Evolutionary conservation across 2,797 vertebrate genomes (phyloP).

Genomic region (Oreonectes daqikongensis): DNA sequence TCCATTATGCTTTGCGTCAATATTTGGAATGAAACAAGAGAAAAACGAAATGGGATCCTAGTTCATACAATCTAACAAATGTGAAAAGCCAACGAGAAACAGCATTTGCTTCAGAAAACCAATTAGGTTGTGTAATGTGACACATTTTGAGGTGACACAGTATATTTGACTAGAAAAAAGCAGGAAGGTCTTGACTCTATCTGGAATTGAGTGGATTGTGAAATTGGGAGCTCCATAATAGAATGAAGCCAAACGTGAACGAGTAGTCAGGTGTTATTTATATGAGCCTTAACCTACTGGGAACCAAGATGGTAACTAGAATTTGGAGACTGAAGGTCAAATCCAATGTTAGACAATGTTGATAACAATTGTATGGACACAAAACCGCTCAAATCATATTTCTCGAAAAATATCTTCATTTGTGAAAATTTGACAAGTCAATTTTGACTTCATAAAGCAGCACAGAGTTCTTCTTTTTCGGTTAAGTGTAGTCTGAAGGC

Average conservation of each 20-base stretch:
- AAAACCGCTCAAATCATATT: too few species aligned
- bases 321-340: not conserved
- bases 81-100: not conserved
- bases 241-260: not conserved
- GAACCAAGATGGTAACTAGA: not conserved
- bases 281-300: conserved; percentile 1
- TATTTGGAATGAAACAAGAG: conserved; percentile 25
- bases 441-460: not conserved
- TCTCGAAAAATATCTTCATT: too few species aligned
- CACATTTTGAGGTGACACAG: not conserved
- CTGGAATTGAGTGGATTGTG: not conserved
- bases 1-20: conserved; percentile 11
- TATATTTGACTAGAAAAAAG: not conserved
- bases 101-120: not conserved
- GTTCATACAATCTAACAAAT: not conserved
- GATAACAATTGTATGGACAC: too few species aligned
- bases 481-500: conserved; percentile 20
- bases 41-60: conserved; percentile 6
- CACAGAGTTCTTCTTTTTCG: not conserved
- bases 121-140: not conserved
- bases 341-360: not conserved
- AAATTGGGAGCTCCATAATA: not conserved
- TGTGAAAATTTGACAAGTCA: not conserved
- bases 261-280: not conserved
- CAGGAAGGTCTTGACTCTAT: not conserved